Percentiles rank a stretch among this genome's conserved stretches.
These are phyloP conservation scores for Subacronicta megacephala DNA, from an alignment of 2,888 invertebrate genomes.

Conservation along the genomic window DNA sequence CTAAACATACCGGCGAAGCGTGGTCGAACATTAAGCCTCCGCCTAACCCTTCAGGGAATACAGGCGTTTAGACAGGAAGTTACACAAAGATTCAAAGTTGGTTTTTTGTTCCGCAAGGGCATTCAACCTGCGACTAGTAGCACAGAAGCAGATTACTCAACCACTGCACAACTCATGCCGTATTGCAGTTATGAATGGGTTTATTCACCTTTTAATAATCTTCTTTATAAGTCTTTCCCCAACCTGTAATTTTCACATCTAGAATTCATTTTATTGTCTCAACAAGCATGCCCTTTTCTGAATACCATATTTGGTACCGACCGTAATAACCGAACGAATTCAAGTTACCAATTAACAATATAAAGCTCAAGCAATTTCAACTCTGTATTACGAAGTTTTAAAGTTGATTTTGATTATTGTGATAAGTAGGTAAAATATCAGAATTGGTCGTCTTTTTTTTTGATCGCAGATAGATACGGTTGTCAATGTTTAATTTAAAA, in stretches of 20 bases:
- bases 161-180: too few species aligned
- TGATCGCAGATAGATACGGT: neutral
- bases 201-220: too few species aligned
- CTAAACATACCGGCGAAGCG: too few species aligned
- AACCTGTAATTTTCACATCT: constrained; percentile 30
- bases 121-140: too few species aligned
- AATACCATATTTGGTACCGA: constrained; percentile 38
- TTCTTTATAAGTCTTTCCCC: neutral
- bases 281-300: constrained; percentile 27
- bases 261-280: constrained; percentile 20
- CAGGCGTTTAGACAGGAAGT: too few species aligned
- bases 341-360: constrained; percentile 27
- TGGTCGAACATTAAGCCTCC: too few species aligned
- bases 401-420: neutral
- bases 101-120: too few species aligned
- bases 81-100: too few species aligned
- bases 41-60: too few species aligned
- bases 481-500: neutral
- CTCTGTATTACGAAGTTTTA: neutral
- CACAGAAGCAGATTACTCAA: too few species aligned
- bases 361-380: neutral
- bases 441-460: neutral
- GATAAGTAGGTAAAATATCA: constrained; percentile 27
- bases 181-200: too few species aligned
- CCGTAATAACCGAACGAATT: constrained; percentile 23